Base-by-base conservation (phyloP, 1,140 invertebrate species). In the Rhopalosiphum maidis region DNA sequence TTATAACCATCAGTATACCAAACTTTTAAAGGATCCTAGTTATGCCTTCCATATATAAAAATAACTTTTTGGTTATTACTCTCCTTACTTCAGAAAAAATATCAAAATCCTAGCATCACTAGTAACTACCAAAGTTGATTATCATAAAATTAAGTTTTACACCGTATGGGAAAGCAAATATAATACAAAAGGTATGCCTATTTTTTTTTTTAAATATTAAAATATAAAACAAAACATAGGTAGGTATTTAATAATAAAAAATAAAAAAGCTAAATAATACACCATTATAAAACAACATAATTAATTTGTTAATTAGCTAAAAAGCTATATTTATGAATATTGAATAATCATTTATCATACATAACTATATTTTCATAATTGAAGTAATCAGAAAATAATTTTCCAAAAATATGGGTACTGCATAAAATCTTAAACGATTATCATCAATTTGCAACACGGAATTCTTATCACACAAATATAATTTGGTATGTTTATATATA, bases 311-410 rank as follows among this genome's bases (percentile, higher is more conserved):
- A 86, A 43, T 86, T 86, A 43, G 83, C 37, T 86, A 86, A 86
- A 43, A 23, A 86, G 83, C 83, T 43, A 86, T 86, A 86, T 46
- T 86, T 15, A 46, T 85, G 37, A 85, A 85, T 85, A 85, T 83
- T 68, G 30, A 68, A 68, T n/a, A 68, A 68, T 68, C 60, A 68
- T 68, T 68, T 68, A n/a, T 68, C 35, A 85, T 85, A 68, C 83
- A 41, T 85, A 43, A 41, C 22, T 41, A 41, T 85, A 41, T 23
- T 85, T 43, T 85, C 21, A 68, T 68, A 68, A n/a, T 18, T n/a
- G 11, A 68, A 68, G 4, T 68, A 22, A 43, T 25, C 37, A 43
- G 37, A 85, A 85, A 85, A 41, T 85, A 25, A 85, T 85, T 37
- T 85, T 85, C 22, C 22, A 85, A 85, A 85, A 85, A 85, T 85